These are phyloP conservation scores for Chelonia mydas DNA, from an alignment of 2,797 vertebrate species.

Conservation along the genomic window DNA sequence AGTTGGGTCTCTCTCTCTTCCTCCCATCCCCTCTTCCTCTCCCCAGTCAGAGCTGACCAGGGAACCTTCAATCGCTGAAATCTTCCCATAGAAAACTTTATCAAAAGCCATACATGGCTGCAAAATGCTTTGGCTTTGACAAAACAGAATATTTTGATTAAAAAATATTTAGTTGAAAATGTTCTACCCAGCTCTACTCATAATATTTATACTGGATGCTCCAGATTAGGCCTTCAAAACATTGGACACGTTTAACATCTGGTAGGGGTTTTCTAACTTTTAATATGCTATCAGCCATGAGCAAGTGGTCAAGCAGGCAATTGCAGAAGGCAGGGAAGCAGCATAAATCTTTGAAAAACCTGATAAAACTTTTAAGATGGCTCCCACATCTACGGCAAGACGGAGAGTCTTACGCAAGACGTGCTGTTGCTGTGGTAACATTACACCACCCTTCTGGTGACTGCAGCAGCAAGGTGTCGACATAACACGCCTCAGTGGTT, in stretches of 20 bases:
- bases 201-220: accelerated
- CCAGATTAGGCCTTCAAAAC: background rate
- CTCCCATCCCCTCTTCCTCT: background rate
- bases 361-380: slow-evolving; percentile 62
- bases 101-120: background rate
- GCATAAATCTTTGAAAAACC: slow-evolving; percentile 39
- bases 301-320: slow-evolving; percentile 11
- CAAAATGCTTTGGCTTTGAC: background rate
- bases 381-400: slow-evolving; percentile 35
- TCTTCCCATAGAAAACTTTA: background rate
- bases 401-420: slow-evolving; percentile 28
- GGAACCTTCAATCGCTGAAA: background rate
- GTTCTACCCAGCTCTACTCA: background rate
- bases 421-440: slow-evolving; percentile 24
- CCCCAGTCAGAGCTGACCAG: background rate
- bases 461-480: slow-evolving; percentile 52
- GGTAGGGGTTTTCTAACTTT: background rate
- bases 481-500: slow-evolving; percentile 52
- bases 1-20: background rate
- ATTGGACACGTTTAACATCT: background rate
- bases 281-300: slow-evolving; percentile 17
- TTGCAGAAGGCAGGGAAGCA: background rate
- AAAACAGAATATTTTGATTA: background rate
- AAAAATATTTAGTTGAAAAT: background rate
- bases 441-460: slow-evolving; percentile 43